A percentile compares a stretch with the other conserved stretches of the same genome.
phyloP scores from a whole-genome alignment of 2,888 invertebrate species.

The Drosophila aldrichi region DNA sequence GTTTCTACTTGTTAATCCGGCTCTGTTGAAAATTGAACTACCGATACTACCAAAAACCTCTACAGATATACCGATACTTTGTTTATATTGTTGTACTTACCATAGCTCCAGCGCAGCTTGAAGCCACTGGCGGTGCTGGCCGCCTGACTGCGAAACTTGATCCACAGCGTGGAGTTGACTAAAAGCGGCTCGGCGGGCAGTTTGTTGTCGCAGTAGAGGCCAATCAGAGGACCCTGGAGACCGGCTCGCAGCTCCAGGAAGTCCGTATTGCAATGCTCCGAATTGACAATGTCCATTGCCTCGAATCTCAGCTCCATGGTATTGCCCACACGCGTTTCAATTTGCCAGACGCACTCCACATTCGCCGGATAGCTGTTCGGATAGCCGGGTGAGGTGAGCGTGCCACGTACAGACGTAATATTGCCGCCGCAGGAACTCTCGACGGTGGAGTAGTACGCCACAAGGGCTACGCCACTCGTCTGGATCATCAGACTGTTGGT shows the following conservation, averaged over 20 bases:
- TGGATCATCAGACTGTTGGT: conserved; percentile 52
- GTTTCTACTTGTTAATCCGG: too few species aligned
- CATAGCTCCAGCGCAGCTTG: conserved; percentile 89
- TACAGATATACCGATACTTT: too few species aligned
- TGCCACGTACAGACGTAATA: conserved; percentile 87
- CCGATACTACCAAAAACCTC: too few species aligned
- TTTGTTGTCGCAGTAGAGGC: conserved; percentile 90
- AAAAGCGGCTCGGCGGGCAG: conserved; percentile 87
- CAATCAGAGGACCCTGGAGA: conserved; percentile 88
- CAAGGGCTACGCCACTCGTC: conserved; percentile 61
- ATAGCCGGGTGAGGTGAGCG: conserved; percentile 90
- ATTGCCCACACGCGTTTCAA: conserved; percentile 90
- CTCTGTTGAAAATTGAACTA: too few species aligned
- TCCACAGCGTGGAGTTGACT: conserved; percentile 88
- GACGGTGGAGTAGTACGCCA: conserved; percentile 86
- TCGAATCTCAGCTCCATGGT: conserved; percentile 89
- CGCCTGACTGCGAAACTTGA: conserved; percentile 91
- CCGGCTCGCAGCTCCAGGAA: conserved; percentile 92
- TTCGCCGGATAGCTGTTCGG: conserved; percentile 89
- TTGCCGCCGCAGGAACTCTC: conserved; percentile 90
- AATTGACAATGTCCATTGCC: conserved; percentile 89
- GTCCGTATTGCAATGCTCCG: conserved; percentile 92
- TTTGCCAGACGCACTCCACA: conserved; percentile 91
- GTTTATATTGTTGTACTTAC: conserved; percentile 84
- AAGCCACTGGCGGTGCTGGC: conserved; percentile 89